A percentile compares a stretch with the other conserved stretches of the same genome.
Evolutionary conservation across 1,140 invertebrate genomes (phyloP).

Genomic region (Pseudachorutes palmiensis): DNA sequence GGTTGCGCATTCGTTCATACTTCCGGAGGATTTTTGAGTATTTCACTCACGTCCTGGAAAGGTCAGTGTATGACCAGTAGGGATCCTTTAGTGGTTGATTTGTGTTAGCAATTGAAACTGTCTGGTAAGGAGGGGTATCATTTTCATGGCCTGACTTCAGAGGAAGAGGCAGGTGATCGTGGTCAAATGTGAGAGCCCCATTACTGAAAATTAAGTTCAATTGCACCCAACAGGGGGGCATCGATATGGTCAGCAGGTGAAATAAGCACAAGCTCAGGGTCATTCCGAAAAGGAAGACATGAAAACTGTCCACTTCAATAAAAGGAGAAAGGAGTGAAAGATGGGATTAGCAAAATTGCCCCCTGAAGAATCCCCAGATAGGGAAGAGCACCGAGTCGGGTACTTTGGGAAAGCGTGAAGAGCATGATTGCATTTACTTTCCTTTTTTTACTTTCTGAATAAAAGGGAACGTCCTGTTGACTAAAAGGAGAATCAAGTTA

Average conservation of each 20-base stretch:
- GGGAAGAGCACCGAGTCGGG: too few relatives aligned
- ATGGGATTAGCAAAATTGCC: neutral
- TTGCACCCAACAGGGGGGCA: neutral
- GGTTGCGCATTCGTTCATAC: neutral
- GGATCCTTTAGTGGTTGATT: neutral
- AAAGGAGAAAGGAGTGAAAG: neutral
- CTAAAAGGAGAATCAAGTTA: too few relatives aligned
- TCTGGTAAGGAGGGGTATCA: too few relatives aligned
- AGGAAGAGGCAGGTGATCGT: neutral
- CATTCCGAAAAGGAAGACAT: neutral
- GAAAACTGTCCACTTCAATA: constrained; percentile 2
- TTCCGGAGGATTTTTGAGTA: neutral
- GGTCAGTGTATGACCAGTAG: neutral
- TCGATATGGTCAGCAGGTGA: neutral
- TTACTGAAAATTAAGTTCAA: constrained; percentile 9
- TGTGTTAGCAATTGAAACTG: neutral
- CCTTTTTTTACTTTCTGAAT: too few relatives aligned
- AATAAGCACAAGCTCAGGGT: too few relatives aligned
- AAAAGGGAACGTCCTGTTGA: too few relatives aligned
- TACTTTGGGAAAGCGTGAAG: too few relatives aligned
- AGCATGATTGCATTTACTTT: too few relatives aligned
- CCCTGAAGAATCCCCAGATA: neutral
- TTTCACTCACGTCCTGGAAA: neutral
- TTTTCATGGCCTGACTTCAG: too few relatives aligned
- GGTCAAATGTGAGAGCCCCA: neutral